Conservation (phyloP, 2,113 vertebrate species). For the Callionymus lyra region DNA sequence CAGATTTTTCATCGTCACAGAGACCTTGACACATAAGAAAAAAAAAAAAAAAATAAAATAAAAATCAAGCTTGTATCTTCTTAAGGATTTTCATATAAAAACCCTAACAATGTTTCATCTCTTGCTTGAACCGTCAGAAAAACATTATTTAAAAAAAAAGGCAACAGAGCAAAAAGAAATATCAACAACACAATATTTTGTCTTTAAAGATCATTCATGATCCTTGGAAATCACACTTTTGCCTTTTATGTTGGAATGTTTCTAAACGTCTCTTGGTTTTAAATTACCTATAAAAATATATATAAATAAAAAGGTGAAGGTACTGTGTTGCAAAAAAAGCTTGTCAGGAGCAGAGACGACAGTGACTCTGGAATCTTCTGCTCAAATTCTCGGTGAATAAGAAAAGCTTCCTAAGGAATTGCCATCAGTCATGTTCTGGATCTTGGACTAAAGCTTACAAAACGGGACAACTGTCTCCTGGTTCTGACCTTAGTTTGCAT, state of each 20-base stretch:
- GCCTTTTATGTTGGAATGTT: conserved; percentile 46
- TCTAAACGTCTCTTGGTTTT: conserved; percentile 62
- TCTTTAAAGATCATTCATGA: conserved; percentile 46
- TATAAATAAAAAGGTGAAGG: conserved; percentile 65
- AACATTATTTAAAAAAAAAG: conserved; percentile 34
- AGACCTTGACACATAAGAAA: too few species aligned
- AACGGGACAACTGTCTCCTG: conserved; percentile 22
- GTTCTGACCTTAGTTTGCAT: conserved; percentile 23
- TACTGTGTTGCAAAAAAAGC: conserved; percentile 57
- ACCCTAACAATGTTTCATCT: too few species aligned
- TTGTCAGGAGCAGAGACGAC: conserved; percentile 13
- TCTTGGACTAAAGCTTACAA: conserved; percentile 18
- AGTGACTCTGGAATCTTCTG: neutral
- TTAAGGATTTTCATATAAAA: too few species aligned
- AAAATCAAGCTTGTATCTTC: neutral
- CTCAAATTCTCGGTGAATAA: too few species aligned
- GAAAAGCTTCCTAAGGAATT: neutral
- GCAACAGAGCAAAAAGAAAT: conserved; percentile 36
- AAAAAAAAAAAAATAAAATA: neutral
- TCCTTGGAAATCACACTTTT: conserved; percentile 38
- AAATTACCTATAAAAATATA: conserved; percentile 70
- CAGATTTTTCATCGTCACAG: too few species aligned
- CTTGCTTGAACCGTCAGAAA: too few species aligned
- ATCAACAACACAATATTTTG: conserved; percentile 47
- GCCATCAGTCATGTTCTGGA: conserved; percentile 17